Base-by-base conservation (phyloP, 2,888 invertebrate genomes). In the Trilocha varians region DNA sequence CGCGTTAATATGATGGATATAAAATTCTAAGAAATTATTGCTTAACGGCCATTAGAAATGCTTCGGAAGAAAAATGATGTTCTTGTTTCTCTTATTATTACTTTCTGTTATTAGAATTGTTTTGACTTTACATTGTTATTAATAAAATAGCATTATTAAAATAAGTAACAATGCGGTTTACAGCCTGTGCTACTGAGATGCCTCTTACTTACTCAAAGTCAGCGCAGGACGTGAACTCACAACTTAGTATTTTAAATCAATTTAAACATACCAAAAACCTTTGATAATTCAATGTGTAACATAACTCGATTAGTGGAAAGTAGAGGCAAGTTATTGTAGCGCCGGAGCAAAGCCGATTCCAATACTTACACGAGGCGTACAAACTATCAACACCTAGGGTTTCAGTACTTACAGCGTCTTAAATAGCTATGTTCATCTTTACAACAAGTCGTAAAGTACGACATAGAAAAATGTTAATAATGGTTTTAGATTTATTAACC, bases 11-110 rank as follows among this genome's bases (percentile, higher is more conserved):
- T 82, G 80, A 82, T 82, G 78, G 82, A 80, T 82, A 82, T 78
- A 77, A 83, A 78, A 77, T 77, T 82, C 79, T 76, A 82, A 77
- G 70, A 72, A 80, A 82, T 83, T 82, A 80, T 80, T 78, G 75
- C 66, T 73, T 80, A 83, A 83, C 79, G 79, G 76, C 68, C 68
- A 70, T 69, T 73, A 68, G 71, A 71, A 78, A 76, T 73, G 70
- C 72, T 71, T 62, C 54, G 54, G 61, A 61, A 66, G 59, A 53
- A 55, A 53, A 68, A 70, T 68, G 56, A 58, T 65, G 62, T 64
- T 68, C 61, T 55, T 63, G 59, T 72, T 73, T 70, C 60, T 55
- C 52, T 61, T 58, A 50, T n/a, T 45, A 52, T 17, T 18, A 39
- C 34, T 36, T 33, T 42, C 35, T 38, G 11, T 25, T 4, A 25